Base-by-base conservation (phyloP, 2,113 vertebrate species). In the Pedionomus torquatus region DNA sequence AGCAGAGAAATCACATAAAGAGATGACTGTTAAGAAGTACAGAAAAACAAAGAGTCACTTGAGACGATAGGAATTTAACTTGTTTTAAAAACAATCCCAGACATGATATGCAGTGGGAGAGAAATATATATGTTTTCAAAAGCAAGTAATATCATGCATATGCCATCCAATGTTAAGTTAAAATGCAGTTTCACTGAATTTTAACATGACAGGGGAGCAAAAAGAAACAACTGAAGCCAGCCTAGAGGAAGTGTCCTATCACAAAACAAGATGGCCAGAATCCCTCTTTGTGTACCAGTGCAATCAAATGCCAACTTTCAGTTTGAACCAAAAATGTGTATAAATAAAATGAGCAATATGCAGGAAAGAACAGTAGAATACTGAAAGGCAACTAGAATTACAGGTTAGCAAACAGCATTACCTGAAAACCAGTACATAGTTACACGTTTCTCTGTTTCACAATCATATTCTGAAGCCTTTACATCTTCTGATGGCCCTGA, bases 81-180 rank as follows among this genome's bases (percentile, higher is more conserved):
- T 92, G 48, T 87, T 89, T 83, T 92, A 57, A 78, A 95, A 96
- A 94, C 63, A 95, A 77, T 70, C 25, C 54, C 54, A 93, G 84
- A 90, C 87, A 90, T 25, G 15, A 26, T 30, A 76, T 13, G 71
- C 39, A 84, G 72, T 84, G 35, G 93, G 72, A 94, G 52, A 51
- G 33, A 92, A 80, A 94, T 41, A 77, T 5, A 13, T 80, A 26
- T 76, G 19, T 72, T 0, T 8, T 58, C 68, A 70, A 44, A 66
- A 44, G 58, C 11, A 71, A 77, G 68, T 81, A 95, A 92, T 81
- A 71, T 28, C 20, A 87, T 17, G 9, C 83, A 54, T 61, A 72
- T 33, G 9, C 8, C 35, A 76, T 21, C 26, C 71, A 94, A 61
- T 41, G 10, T 23, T 41, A 93, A 57, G 17, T 35, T 63, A 90